phyloP scores from a whole-genome alignment of 1,140 invertebrate genomes.

The Drosophila oshimai region DNA sequence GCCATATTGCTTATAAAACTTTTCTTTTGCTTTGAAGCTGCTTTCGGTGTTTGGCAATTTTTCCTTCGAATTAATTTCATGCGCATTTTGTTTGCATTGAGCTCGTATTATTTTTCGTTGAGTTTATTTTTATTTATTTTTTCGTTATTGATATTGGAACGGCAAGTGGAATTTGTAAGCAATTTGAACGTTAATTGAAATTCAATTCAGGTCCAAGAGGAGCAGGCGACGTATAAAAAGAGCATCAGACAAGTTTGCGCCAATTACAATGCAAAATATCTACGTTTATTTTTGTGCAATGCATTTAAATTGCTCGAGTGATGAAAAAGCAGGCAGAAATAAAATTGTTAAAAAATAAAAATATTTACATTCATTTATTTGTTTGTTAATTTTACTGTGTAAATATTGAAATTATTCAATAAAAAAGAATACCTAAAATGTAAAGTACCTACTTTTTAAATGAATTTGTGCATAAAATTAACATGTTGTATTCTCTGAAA shows the following conservation, averaged over 20 bases:
- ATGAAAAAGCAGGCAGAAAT: neutral
- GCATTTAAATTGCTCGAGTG: conserved; percentile 34
- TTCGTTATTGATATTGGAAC: conserved; percentile 62
- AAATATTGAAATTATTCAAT: neutral
- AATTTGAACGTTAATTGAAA: conserved; percentile 66
- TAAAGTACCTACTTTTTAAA: no score
- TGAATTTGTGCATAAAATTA: no score
- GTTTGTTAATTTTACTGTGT: neutral
- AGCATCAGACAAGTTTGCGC: conserved; percentile 17
- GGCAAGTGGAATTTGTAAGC: conserved; percentile 58
- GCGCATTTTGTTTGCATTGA: conserved; percentile 31
- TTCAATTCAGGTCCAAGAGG: conserved; percentile 52
- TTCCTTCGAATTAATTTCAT: conserved; percentile 62
- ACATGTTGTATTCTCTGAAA: no score
- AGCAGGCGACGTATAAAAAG: neutral
- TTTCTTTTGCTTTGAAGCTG: conserved; percentile 1
- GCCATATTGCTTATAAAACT: neutral
- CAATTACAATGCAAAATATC: conserved; percentile 46
- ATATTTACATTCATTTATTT: neutral
- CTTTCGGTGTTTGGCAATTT: conserved; percentile 51
- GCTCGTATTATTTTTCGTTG: conserved; percentile 22
- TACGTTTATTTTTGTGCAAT: conserved; percentile 7
- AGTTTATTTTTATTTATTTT: conserved; percentile 27
- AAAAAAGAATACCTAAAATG: no score
- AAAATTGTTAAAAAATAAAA: neutral